Base-by-base conservation (phyloP, 2,888 invertebrate species). In the Boloria euphrosyne region DNA sequence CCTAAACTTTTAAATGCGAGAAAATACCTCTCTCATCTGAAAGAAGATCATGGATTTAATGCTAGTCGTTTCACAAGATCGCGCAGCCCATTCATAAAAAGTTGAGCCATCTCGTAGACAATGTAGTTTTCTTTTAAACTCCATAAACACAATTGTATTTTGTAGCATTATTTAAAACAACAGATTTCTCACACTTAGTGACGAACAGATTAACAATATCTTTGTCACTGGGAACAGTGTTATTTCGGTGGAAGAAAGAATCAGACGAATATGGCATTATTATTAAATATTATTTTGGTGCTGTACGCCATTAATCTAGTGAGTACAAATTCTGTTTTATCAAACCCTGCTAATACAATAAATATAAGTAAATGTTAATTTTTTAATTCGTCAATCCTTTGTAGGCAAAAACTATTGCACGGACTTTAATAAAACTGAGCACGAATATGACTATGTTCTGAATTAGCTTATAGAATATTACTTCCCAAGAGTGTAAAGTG, bases 111-210 rank as follows among this genome's bases (percentile, higher is more conserved):
- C 46, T 17, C 49, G 60, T 47, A 61, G 53, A 73, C 72, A 77
- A 77, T 77, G 62, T 47, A 0, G 13, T 66, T 69, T 58, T 69
- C 63, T 68, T 67, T 70, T 64, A 62, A 70, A 76, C 74, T 73
- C 73, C 68, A 74, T 76, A 78, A 78, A 80, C 80, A 82, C 66
- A 60, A 78, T 78, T 81, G 78, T 78, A 59, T 49, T n/a, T 27
- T 6, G 31, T 47, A 63, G 59, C 63, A 71, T 10, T 68, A 69
- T 70, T 65, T 73, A 68, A 70, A 74, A 79, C 76, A 80, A 76
- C 73, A 16, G 60, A 17, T 63, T 67, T 77, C 76, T 44, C 76
- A 77, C 71, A 73, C 70, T 69, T 53, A 64, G 43, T 54, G 59
- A 51, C 65, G 44, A 72, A 63, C 70, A 27, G 51, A 60, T 17